These are phyloP conservation scores for Mungos mungo DNA, from an alignment of 2,113 vertebrate genomes.

Conservation along the genomic window DNA sequence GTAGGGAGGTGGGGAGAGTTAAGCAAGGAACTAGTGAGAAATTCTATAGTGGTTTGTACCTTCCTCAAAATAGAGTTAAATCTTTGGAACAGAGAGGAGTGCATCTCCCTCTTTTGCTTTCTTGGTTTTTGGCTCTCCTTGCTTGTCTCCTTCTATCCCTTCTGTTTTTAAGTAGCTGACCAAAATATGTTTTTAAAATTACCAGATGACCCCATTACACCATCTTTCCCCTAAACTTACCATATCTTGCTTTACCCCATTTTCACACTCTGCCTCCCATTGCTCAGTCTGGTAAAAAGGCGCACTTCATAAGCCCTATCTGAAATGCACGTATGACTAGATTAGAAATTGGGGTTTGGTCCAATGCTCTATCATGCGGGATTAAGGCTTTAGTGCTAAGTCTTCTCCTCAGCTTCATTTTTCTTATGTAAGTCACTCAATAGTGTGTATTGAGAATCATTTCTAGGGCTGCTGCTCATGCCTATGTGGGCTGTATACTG, in stretches of 20 bases:
- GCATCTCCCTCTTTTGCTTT: neutral
- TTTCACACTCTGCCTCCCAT: neutral
- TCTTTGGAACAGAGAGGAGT: neutral
- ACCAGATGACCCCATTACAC: too few relatives aligned
- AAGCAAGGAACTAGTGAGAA: neutral
- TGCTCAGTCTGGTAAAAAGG: neutral
- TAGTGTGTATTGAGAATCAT: neutral
- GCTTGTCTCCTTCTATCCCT: accelerated
- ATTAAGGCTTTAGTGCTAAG: neutral
- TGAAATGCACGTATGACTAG: neutral
- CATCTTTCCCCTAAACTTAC: neutral
- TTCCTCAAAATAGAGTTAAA: neutral
- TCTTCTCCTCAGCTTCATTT: neutral
- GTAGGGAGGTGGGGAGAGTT: neutral
- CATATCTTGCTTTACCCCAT: neutral
- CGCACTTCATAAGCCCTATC: neutral
- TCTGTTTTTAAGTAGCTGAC: neutral
- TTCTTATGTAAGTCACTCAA: neutral
- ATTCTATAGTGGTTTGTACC: neutral
- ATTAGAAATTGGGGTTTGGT: neutral
- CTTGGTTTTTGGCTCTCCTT: neutral
- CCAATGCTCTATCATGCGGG: neutral
- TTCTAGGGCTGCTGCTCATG: neutral
- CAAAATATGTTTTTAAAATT: neutral
- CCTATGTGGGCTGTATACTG: neutral